Percentiles rank a stretch among this genome's conserved stretches.
Conservation (phyloP, 2,113 vertebrate genomes). For the Nibea coibor region DNA sequence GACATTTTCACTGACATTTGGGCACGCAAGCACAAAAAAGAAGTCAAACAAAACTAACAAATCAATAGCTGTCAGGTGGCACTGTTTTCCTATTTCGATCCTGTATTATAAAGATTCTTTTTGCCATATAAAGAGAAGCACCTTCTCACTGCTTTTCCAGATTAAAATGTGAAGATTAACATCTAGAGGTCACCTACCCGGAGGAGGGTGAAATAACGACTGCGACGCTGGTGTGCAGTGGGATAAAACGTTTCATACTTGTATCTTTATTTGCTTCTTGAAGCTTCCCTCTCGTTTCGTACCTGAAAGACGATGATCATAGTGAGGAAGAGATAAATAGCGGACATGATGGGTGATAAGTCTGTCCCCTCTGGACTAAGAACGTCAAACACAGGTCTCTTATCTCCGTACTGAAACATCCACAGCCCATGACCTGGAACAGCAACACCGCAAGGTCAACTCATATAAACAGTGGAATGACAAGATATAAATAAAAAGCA, state of each 20-base stretch:
- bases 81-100: slow-evolving; percentile 17
- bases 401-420: slow-evolving; percentile 91
- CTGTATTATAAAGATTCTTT: slow-evolving; percentile 6
- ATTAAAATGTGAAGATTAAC: slow-evolving; percentile 16
- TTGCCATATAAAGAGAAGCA: not conserved
- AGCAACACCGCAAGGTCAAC: slow-evolving; percentile 66
- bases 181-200: slow-evolving; percentile 45
- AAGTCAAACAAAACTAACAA: not conserved
- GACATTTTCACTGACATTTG: slow-evolving; percentile 43
- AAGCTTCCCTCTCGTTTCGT: slow-evolving; percentile 42
- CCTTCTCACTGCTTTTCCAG: slow-evolving; percentile 26
- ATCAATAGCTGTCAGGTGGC: slow-evolving; percentile 48
- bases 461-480: slow-evolving; percentile 27
- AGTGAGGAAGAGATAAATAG: slow-evolving; percentile 95
- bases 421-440: slow-evolving; percentile 93
- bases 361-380: slow-evolving; percentile 89
- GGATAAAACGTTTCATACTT: slow-evolving; percentile 41
- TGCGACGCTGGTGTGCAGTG: not conserved
- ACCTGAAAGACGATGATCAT: slow-evolving; percentile 99
- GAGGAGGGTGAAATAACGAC: not conserved
- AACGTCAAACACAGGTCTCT: slow-evolving; percentile 92
- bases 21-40: not conserved
- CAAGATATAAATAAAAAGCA: slow-evolving; percentile 31
- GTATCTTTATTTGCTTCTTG: slow-evolving; percentile 27
- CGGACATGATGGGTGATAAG: slow-evolving; percentile 89